These are phyloP conservation scores for Sylvietta virens DNA, from an alignment of 2,113 vertebrate species.

Conservation along the genomic window DNA sequence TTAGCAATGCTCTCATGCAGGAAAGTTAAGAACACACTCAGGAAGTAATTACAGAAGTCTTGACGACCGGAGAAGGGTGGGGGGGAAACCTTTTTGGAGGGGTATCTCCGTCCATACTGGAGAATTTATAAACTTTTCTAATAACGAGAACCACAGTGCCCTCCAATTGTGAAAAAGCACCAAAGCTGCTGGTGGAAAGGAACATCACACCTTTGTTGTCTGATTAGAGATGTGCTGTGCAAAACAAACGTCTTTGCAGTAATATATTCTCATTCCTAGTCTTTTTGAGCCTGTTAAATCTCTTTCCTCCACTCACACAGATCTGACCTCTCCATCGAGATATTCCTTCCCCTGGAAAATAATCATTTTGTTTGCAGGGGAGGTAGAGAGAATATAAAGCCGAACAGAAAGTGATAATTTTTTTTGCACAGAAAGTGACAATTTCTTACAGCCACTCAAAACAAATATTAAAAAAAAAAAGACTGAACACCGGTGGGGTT, in stretches of 20 bases:
- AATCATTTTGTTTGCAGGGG: not conserved
- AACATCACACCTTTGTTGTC: not conserved
- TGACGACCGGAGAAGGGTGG: not conserved
- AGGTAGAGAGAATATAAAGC: not conserved
- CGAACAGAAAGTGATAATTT: not conserved
- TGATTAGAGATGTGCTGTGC: not conserved
- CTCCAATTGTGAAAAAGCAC: not conserved
- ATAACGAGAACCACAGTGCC: not conserved
- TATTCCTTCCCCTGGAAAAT: not conserved
- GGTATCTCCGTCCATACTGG: not conserved
- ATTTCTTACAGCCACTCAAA: not conserved
- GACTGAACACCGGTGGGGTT: not conserved
- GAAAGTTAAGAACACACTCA: not conserved
- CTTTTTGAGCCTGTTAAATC: not conserved
- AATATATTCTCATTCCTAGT: not conserved
- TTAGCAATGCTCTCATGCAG: not conserved
- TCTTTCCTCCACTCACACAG: not conserved
- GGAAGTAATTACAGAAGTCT: not conserved
- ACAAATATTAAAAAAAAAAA: not conserved
- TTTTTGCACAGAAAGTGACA: not conserved
- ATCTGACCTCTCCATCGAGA: not conserved
- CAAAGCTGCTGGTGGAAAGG: not conserved
- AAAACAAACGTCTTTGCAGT: not conserved
- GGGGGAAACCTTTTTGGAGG: not conserved
- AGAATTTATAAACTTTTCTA: not conserved